phyloP scores from a whole-genome alignment of 1,140 invertebrate species.

The Bombyx mandarina region DNA sequence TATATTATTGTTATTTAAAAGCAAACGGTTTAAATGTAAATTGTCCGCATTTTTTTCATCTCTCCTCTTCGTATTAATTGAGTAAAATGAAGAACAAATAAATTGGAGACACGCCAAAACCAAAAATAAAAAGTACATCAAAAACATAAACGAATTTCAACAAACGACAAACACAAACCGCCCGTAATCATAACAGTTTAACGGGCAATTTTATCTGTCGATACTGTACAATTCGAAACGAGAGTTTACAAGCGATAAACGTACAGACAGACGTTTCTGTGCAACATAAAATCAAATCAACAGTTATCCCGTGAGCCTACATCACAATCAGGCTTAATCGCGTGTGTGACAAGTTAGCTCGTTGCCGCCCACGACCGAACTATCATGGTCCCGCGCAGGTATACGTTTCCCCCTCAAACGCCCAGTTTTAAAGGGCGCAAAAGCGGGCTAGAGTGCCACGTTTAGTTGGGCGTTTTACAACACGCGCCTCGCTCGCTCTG shows the following conservation, averaged over 20 bases:
- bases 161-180: slow-evolving; percentile 21
- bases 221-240: slow-evolving; percentile 28
- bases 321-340: slow-evolving; percentile 69
- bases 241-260: slow-evolving; percentile 68
- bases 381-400: background rate
- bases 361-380: slow-evolving; percentile 23
- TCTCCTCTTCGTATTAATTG: too few relatives aligned
- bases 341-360: slow-evolving; percentile 65
- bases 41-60: too few relatives aligned
- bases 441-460: slow-evolving; percentile 22
- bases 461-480: slow-evolving; percentile 31
- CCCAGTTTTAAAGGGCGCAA: slow-evolving; percentile 2
- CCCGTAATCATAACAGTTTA: slow-evolving; percentile 62
- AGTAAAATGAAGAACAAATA: too few relatives aligned
- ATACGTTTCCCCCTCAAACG: slow-evolving; percentile 6
- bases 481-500: slow-evolving; percentile 43
- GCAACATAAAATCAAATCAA: slow-evolving; percentile 69
- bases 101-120: background rate
- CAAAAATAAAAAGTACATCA: slow-evolving; percentile 6
- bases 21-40: too few relatives aligned
- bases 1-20: too few relatives aligned
- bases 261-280: slow-evolving; percentile 65
- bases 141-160: slow-evolving; percentile 18
- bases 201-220: slow-evolving; percentile 27
- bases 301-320: slow-evolving; percentile 66